phyloP scores from a whole-genome alignment of 2,888 invertebrate genomes.

The Parelbella ahira region DNA sequence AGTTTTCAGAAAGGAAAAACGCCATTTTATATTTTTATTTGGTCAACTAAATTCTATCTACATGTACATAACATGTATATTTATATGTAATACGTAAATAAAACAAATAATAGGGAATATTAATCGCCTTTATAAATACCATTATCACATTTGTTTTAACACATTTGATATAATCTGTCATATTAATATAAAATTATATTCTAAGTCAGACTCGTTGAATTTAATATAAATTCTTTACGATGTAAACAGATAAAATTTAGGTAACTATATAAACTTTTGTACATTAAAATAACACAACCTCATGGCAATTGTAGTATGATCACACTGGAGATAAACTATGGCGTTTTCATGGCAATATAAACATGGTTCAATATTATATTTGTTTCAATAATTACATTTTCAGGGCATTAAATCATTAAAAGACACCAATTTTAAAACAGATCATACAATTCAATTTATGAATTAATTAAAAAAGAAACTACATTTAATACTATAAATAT shows the following conservation, averaged over 20 bases:
- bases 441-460: too few relatives aligned
- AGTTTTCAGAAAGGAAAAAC: too few relatives aligned
- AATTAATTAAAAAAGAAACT: too few relatives aligned
- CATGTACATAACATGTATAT: too few relatives aligned
- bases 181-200: constrained; percentile 55
- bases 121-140: constrained; percentile 49
- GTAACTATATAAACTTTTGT: constrained; percentile 72
- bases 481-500: too few relatives aligned
- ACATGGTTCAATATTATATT: neutral
- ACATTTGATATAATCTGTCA: constrained; percentile 59
- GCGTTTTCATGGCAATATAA: constrained; percentile 53
- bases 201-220: constrained; percentile 75
- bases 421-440: too few relatives aligned
- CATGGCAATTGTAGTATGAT: constrained; percentile 60
- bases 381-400: too few relatives aligned
- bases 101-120: constrained; percentile 30
- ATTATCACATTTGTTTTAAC: constrained; percentile 71
- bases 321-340: constrained; percentile 47
- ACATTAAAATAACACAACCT: constrained; percentile 72
- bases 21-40: too few relatives aligned
- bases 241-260: constrained; percentile 60
- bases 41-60: too few relatives aligned
- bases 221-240: constrained; percentile 71
- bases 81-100: too few relatives aligned
- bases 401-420: too few relatives aligned